Base-by-base conservation (phyloP, 2,888 invertebrate species). In the Rhabditoides inermis region DNA sequence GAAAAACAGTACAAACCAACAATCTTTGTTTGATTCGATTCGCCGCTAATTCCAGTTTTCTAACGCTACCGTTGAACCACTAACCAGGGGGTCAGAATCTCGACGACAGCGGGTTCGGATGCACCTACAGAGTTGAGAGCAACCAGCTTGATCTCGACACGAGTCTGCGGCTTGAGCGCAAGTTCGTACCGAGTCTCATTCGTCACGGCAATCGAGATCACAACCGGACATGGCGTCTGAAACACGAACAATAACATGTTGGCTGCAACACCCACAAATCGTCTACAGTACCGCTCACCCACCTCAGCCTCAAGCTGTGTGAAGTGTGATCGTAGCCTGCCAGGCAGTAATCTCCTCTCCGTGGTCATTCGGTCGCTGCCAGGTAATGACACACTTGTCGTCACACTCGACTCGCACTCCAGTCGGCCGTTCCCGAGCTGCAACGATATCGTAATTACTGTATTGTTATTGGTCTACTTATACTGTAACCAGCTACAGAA, bases 361-460 rank as follows among this genome's bases (percentile, higher is more conserved):
- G 47, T 67, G 63, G 49, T 68, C 53, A 35, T 71, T 69, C 30
- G 70, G 69, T n/a, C 55, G 53, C 18, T 48, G 45, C 72, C 72
- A 72, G 3, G 61, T 58, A 18, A 71, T 56, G 10, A 49, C 51
- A 49, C 72, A 72, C 25, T 48, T 56, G n/a, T 59, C 60, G 3
- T 59, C 60, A 27, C 70, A 68, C 23, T 58, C 55, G 42, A 65
- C 60, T 36, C 25, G 36, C 3, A 65, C 60, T 23, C 55, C 54
- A 22, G 30, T 40, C 26, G 69, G 69, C 15, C 56, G 37, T 20
- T 56, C 57, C 12, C 69, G 71, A 3, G 60, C 64, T 64, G 42
- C 45, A 62, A 49, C 6, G 32, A 32, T 32, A 12, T 12, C 10
- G 32, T 32, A 7, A 32, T 32, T 32, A 12, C 15, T 12, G 15